Base-by-base conservation (phyloP, 64 coral and sea anemone species). In the Anthopleura sola region DNA sequence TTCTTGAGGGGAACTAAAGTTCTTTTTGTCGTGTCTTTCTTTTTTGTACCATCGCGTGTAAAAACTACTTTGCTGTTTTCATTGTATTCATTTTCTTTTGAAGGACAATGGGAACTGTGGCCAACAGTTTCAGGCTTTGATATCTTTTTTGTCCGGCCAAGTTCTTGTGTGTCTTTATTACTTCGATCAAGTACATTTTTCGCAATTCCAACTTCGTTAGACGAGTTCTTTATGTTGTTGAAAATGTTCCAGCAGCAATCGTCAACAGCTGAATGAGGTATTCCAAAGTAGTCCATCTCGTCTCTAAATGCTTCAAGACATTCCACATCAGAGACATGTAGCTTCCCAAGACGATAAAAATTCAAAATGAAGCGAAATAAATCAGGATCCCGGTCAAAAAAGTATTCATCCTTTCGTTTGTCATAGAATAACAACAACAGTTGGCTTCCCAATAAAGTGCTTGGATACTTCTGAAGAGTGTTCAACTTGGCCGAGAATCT, bases 331-430 rank as follows among this genome's bases (percentile, higher is more conserved):
- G 93, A 95, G 29, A 90, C 58, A 82, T 95, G 93, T 1, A 95
- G 60, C 47, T 95, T 95, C 26, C 93, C 93, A 57, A 90, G 76
- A 56, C 55, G 93, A 54, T 95, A 95, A 75, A 85, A 95, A 78
- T 95, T 95, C 49, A 95, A 88, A 80, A 95, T 95, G 62, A 91
- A 95, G 28, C 93, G 86, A 86, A 95, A 95, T 76, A 95, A 82
- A 24, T 91, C 79, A 53, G 93, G 93, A 60, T 95, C 93, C 17
- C 93, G 80, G 56, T 95, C 93, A 18, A 95, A 88, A 55, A 95
- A 95, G 47, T 95, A 95, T 24, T 95, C 93, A 19, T 88, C 78
- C 17, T 86, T 95, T 16, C 53, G 47, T 17, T 85, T 28, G 60
- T 95, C 93, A 23, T 85, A 88, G 86, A 91, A 95, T 6, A 46